A percentile compares a stretch with the other conserved stretches of the same genome.
Evolutionary conservation across 2,888 invertebrate genomes (phyloP).

Genomic region (Autographa pulchrina): DNA sequence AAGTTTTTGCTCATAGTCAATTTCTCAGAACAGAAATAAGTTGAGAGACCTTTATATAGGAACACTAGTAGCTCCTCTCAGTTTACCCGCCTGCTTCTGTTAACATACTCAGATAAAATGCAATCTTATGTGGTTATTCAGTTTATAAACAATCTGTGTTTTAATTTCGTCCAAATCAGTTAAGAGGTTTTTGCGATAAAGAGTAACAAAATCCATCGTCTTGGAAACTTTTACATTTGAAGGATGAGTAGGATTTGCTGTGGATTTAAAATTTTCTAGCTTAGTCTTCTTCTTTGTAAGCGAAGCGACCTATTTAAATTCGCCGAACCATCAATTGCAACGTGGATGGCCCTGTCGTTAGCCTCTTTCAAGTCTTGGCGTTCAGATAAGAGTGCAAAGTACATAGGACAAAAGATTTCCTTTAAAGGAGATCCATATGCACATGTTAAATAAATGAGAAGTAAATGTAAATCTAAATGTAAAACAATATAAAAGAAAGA

Average conservation of each 20-base stretch:
- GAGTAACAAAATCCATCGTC: too few species aligned
- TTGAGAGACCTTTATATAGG: neutral
- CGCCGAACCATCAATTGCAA: neutral
- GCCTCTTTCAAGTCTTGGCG: neutral
- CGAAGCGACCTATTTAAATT: neutral
- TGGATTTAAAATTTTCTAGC: too few species aligned
- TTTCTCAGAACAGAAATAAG: neutral
- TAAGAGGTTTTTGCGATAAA: too few species aligned
- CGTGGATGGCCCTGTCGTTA: neutral
- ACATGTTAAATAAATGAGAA: neutral
- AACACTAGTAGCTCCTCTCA: neutral
- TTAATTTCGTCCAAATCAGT: too few species aligned
- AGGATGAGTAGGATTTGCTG: too few species aligned
- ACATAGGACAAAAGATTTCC: neutral
- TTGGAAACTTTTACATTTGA: too few species aligned
- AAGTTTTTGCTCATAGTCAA: neutral
- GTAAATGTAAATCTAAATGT: neutral
- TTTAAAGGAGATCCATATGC: neutral
- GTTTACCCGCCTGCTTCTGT: neutral
- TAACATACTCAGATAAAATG: too few species aligned
- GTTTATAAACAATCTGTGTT: too few species aligned
- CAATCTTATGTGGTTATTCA: too few species aligned
- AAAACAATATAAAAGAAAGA: constrained; percentile 21
- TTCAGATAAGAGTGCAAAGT: neutral
- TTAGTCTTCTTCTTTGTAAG: neutral